Evolutionary conservation across 2,797 vertebrate species (phyloP), one percentile per base, ranked within the genome.

Genomic region (Silurus lanzhouensis): DNA sequence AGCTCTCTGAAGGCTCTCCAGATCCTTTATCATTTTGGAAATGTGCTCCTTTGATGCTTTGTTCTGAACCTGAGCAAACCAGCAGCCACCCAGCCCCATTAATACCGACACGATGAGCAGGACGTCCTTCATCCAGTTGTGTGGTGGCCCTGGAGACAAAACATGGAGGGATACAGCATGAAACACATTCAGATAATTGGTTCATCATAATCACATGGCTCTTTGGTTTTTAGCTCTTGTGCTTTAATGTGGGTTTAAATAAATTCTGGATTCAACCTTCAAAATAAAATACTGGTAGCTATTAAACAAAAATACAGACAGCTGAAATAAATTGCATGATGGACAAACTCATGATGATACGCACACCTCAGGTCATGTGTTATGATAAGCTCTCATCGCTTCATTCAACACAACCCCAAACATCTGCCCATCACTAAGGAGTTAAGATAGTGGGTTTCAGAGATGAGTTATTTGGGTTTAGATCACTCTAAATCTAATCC

Each of bases 111-210:
- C 94, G 25, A 97, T 96, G 83, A 99, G 96, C 85, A 99, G 91
- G 91, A 99, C 94, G 94, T 99, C 98, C 90, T 99, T 99, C 97
- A 99, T 96, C 95, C 98, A 99, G 92, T 99, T 99, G 92, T 99
- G 98, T 89, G 97, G 97, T 64, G 94, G 95, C 13, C 95, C 95
- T 96, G 44, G n/a, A 87, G 81, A 52, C 10, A 61, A 88, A 44
- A 17, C 13, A 44, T 22, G 2, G 38, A 64, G 3, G 13, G 6
- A 80, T 15, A 25, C 22, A 80, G 46, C 20, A 44, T 78, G 20
- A 4, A 10, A 14, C 0, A n/a, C 13, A 2, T 78, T 4, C 76
- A 64, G 38, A 7, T 7, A 46, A 2, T 10, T 46, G 38, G 58
- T n/a, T 46, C 8, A 5, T 60, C 22, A 52, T 38, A 38, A 38